Conservation (phyloP, 2,113 vertebrate genomes). For the Leucoraja erinaceus region DNA sequence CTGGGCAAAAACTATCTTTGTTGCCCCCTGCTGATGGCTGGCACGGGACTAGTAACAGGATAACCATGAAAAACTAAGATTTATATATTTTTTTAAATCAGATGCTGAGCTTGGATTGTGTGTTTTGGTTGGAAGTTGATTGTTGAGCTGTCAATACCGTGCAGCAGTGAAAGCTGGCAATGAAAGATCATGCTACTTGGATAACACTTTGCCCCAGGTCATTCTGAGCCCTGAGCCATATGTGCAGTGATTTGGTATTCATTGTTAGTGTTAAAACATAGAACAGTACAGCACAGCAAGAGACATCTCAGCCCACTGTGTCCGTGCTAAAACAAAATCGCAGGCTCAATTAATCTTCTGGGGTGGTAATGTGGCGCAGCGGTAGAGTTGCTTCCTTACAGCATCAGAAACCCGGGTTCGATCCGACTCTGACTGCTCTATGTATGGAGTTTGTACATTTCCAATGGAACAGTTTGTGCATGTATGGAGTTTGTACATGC, state of each 20-base stretch:
- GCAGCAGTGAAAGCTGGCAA: background rate
- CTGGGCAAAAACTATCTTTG: too few species aligned
- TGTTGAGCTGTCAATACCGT: background rate
- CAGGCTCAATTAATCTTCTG: too few species aligned
- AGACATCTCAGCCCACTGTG: too few species aligned
- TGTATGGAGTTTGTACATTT: too few species aligned
- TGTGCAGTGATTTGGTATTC: background rate
- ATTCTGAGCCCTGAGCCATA: background rate
- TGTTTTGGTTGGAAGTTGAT: background rate
- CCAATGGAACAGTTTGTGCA: too few species aligned
- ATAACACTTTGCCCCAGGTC: constrained; percentile 11
- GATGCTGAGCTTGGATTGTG: background rate
- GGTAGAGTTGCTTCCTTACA: too few species aligned
- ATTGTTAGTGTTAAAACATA: background rate
- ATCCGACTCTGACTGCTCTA: too few species aligned
- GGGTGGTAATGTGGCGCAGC: too few species aligned
- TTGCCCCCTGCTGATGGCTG: background rate
- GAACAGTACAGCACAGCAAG: too few species aligned
- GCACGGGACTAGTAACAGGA: background rate
- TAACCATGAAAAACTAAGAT: background rate
- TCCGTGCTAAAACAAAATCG: too few species aligned
- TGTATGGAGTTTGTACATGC: too few species aligned
- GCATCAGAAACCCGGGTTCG: too few species aligned
- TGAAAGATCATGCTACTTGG: background rate
- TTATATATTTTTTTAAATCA: background rate